Evolutionary conservation across 2,888 invertebrate species (phyloP).

Genomic region (Microplitis deprimator): DNA sequence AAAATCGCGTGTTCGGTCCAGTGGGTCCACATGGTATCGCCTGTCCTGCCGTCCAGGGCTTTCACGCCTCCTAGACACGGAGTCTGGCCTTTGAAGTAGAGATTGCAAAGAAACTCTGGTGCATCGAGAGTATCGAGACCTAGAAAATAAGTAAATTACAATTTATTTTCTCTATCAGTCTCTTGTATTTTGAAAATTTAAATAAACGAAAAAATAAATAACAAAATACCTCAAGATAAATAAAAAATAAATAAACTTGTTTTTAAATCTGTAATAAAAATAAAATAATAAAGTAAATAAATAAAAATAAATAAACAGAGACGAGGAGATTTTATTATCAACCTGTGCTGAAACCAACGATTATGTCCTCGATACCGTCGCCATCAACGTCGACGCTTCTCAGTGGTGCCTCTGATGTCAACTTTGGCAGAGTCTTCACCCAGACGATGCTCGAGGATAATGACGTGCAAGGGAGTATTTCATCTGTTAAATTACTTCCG

Average conservation of each 20-base stretch:
- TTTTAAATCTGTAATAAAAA: slow-evolving; percentile 45
- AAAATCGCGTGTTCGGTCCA: slow-evolving; percentile 83
- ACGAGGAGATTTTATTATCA: slow-evolving; percentile 43
- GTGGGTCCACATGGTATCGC: slow-evolving; percentile 81
- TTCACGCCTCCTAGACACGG: slow-evolving; percentile 84
- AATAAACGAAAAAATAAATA: slow-evolving; percentile 47
- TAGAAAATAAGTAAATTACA: slow-evolving; percentile 45
- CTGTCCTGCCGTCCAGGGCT: slow-evolving; percentile 81
- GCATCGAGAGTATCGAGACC: slow-evolving; percentile 65
- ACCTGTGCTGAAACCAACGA: slow-evolving; percentile 87
- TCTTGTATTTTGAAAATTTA: background rate
- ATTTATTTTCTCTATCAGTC: background rate
- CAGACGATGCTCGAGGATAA: slow-evolving; percentile 77
- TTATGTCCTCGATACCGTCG: slow-evolving; percentile 81
- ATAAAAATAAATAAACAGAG: slow-evolving; percentile 29
- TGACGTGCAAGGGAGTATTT: slow-evolving; percentile 76
- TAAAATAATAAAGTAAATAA: slow-evolving; percentile 35
- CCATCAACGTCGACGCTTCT: slow-evolving; percentile 80
- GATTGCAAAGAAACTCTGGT: slow-evolving; percentile 76
- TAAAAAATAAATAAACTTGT: slow-evolving; percentile 26
- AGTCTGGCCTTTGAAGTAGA: slow-evolving; percentile 77
- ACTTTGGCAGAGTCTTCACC: slow-evolving; percentile 79
- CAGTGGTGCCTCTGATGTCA: slow-evolving; percentile 83
- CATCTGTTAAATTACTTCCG: slow-evolving; percentile 58
- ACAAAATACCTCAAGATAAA: slow-evolving; percentile 51